phyloP scores from a whole-genome alignment of 2,888 invertebrate species.

The Agonopterix subpropinquella region DNA sequence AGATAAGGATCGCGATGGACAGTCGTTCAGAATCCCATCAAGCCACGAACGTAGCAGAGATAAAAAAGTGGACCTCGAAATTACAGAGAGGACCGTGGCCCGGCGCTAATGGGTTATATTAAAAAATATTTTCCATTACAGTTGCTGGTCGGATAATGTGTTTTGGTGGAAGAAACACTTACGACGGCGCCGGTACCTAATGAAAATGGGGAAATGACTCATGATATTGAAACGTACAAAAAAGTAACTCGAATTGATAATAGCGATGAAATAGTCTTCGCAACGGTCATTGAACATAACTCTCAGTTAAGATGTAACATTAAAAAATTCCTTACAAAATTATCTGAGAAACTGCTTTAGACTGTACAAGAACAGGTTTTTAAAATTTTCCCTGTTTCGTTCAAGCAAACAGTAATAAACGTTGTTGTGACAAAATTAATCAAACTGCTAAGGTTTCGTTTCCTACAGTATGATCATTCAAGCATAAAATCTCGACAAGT shows the following conservation, averaged over 20 bases:
- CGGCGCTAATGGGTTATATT: constrained; percentile 67
- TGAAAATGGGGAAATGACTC: constrained; percentile 36
- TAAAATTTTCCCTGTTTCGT: constrained; percentile 41
- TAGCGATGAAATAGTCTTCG: constrained; percentile 13
- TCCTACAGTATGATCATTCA: too few species aligned
- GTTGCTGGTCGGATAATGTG: constrained; percentile 46
- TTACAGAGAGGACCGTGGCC: constrained; percentile 62
- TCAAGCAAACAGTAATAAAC: constrained; percentile 34
- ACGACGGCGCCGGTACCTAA: constrained; percentile 35
- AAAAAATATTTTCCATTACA: constrained; percentile 69
- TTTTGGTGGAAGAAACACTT: constrained; percentile 32
- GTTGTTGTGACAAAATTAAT: constrained; percentile 33
- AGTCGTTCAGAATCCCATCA: constrained; percentile 69
- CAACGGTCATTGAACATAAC: constrained; percentile 25
- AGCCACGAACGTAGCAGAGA: constrained; percentile 48
- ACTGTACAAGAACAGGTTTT: constrained; percentile 40
- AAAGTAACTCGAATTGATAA: constrained; percentile 27
- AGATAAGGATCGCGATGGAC: constrained; percentile 71
- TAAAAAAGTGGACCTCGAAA: constrained; percentile 62
- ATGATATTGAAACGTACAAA: constrained; percentile 26
- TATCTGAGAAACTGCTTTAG: constrained; percentile 38
- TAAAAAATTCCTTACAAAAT: constrained; percentile 19
- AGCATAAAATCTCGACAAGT: not conserved
- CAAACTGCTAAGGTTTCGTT: not conserved
- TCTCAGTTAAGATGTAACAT: not conserved